Evolutionary conservation across 2,113 vertebrate species (phyloP), one percentile per base, ranked within the genome.

Genomic region (Thinocorus orbignyianus): DNA sequence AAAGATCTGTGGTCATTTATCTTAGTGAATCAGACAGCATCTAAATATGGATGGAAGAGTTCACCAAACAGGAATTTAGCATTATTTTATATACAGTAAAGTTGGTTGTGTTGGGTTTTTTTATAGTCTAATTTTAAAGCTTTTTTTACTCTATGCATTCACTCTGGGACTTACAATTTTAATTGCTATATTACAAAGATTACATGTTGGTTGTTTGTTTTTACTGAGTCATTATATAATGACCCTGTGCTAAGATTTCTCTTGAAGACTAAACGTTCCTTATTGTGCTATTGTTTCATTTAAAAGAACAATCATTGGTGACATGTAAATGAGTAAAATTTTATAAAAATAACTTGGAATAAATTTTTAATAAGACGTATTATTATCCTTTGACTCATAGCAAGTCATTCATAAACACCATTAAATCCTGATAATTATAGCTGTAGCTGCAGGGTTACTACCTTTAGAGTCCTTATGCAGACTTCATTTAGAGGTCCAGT

Each of bases 341-440:
- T 96, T 96, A 90, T 87, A 97, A 97, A 97, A 95, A 96, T 96
- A 96, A 87, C 89, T 92, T 94, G 71, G 93, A 97, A 97, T 97
- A 97, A 96, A 97, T 96, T 95, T 97, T 97, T 97, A 97, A 97
- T 97, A 97, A 94, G 96, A 97, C 6, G 1, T 97, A 96, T 96
- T 97, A 96, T 97, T 97, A 97, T 97, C 92, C 86, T 95, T 97
- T 97, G 96, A 97, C 92, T 97, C 97, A 95, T 94, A 96, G 90
- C 87, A 97, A 97, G 90, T 96, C 96, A 96, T 96, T 97, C 95
- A 96, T 97, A 97, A 97, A 97, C 94, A 95, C 92, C 92, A 97
- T 95, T 97, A 97, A 96, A 97, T 94, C 92, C 95, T 96, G 87
- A 96, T 97, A 97, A 97, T 96, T 97, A 94, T 97, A 95, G 94